Evolutionary conservation across 2,888 invertebrate species (phyloP), one percentile per base, ranked within the genome.

Genomic region (Leucozona laternaria): DNA sequence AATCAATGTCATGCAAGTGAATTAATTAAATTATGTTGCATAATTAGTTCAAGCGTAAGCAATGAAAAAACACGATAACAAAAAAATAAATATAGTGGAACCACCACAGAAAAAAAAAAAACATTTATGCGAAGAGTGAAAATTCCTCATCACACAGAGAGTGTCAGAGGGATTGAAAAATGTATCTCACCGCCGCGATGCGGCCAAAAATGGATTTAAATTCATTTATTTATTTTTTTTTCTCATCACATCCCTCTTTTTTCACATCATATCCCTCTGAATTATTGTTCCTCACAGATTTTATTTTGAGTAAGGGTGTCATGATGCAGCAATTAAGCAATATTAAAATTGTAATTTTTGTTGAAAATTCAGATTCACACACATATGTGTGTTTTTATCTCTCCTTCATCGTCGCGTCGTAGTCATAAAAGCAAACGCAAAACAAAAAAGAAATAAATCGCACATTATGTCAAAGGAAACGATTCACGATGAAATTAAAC

Each of bases 11-110:
- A 84, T 71, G 76, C 71, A 40, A 66, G 64, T 58, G 76, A 84
- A 84, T 84, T 84, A 76, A 84, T 84, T 79, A 79, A 79, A 84
- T 84, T 84, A 79, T 79, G 76, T 72, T 76, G 71, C 76, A 76
- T 79, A 79, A 79, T 84, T 79, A 79, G 76, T 71, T 79, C 71
- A 66, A 66, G 50, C 43, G 66, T 28, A 60, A 57, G 50, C 48
- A 64, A 78, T 53, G 43, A 53, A 45, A 70, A 70, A 8, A n/a
- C 31, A 34, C 22, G 15, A 28, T 53, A 50, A 31, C 17, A 62
- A 72, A 58, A 37, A 17, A 31, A 8, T 43, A 48, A 53, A 40
- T n/a, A n/a, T n/a, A n/a, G n/a, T 37, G 22, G 7, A n/a, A 6
- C 25, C 25, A 53, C 53, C 2, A 15, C 22, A 20, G n/a, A 22